Conservation (phyloP, 2,888 invertebrate species). For the Drosophila fulvimacula region DNA sequence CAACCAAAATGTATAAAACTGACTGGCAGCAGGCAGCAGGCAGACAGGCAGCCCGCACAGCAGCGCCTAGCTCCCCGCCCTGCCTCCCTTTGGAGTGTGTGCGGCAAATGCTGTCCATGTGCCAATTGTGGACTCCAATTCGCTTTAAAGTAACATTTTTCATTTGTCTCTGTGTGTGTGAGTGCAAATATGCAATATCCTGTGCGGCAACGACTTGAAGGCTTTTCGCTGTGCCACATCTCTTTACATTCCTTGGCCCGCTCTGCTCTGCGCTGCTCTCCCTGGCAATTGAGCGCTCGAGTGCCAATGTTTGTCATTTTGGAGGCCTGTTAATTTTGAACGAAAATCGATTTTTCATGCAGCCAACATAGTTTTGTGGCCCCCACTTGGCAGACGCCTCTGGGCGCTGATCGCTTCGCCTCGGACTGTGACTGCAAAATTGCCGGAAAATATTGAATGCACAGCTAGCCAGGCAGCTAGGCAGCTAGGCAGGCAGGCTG, state of each 20-base stretch:
- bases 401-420: constrained; percentile 45
- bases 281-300: constrained; percentile 58
- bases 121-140: constrained; percentile 62
- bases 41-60: constrained; percentile 47
- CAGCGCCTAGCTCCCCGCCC: background rate
- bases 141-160: constrained; percentile 77
- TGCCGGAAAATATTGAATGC: constrained; percentile 77
- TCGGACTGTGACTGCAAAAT: constrained; percentile 55
- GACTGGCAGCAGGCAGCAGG: constrained; percentile 60
- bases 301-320: constrained; percentile 79
- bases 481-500: background rate
- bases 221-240: constrained; percentile 36
- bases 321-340: constrained; percentile 80
- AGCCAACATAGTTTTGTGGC: constrained; percentile 3
- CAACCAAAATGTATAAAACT: constrained; percentile 71
- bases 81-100: constrained; percentile 1
- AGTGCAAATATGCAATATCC: constrained; percentile 78
- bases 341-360: constrained; percentile 76
- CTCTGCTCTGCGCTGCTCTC: background rate
- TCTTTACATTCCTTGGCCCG: background rate
- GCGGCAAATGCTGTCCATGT: constrained; percentile 29
- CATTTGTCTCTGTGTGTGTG: constrained; percentile 39
- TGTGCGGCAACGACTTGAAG: constrained; percentile 62
- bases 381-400: constrained; percentile 6
- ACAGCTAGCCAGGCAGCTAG: background rate